phyloP scores from a whole-genome alignment of 2,888 invertebrate species.

The Leucania comma region DNA sequence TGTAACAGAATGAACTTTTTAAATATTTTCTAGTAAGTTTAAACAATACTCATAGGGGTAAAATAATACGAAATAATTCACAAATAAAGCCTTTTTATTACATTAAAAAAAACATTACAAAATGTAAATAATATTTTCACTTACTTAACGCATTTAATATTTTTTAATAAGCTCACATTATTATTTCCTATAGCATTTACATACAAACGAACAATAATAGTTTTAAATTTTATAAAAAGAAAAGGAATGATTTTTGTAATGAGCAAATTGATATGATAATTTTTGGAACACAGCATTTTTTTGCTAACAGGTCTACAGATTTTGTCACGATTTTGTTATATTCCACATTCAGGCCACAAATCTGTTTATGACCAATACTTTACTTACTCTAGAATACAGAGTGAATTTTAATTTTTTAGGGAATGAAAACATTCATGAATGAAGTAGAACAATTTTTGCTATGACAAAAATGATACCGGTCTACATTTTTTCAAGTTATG shows the following conservation, averaged over 20 bases:
- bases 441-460: no score
- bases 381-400: not conserved
- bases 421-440: not conserved
- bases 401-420: not conserved
- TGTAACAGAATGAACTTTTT: no score
- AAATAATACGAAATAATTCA: constrained; percentile 10
- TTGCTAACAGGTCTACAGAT: no score
- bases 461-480: no score
- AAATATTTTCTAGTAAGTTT: not conserved
- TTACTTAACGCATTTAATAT: constrained; percentile 40
- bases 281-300: constrained; percentile 28
- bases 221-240: constrained; percentile 20
- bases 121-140: constrained; percentile 58
- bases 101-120: constrained; percentile 59
- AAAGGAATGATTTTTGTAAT: constrained; percentile 53
- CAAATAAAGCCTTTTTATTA: constrained; percentile 65
- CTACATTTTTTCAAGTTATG: no score
- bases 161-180: constrained; percentile 56
- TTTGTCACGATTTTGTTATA: not conserved
- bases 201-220: constrained; percentile 22
- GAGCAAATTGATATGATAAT: constrained; percentile 38
- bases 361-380: not conserved
- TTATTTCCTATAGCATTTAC: constrained; percentile 27
- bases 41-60: not conserved
- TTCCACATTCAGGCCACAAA: not conserved